Evolutionary conservation across 2,113 vertebrate genomes (phyloP), one percentile per base, ranked within the genome.

Genomic region (Trichomycterus rosablanca): DNA sequence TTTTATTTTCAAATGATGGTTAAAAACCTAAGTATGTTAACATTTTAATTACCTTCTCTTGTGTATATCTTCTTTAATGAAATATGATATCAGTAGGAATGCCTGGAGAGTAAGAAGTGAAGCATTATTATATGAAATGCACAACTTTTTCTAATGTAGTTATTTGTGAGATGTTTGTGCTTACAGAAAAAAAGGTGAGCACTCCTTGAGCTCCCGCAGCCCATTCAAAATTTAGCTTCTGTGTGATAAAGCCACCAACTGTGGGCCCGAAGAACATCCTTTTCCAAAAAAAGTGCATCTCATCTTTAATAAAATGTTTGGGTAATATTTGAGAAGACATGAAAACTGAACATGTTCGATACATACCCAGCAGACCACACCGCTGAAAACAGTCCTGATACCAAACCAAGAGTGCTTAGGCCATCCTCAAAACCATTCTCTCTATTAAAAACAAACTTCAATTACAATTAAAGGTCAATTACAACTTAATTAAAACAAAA

Each of bases 191-290:
- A 45, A 95, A 73, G 1, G 84, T 66, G 78, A 91, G 77, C 4
- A 74, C 81, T 67, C 91, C 93, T 73, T 97, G 92, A 9, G 90
- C 32, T 16, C 76, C 70, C 18, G 95, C 86, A 0, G 92, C 89
- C 91, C 91, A 97, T 61, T 94, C 84, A 68, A 98, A 98, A 69
- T 77, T 80, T 32, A 96, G 80, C 18, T 84, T 83, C 34, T 96
- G 91, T 60, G 90, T 87, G 28, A 96, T 73, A 66, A 92, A 82
- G 46, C 94, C 92, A 30, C 95, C 95, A 6, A 96, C 50, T 0
- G 75, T 78, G 0, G 94, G 94, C 23, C 95, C 95, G 59, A 88
- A 76, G 73, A 98, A 95, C 78, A 86, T 86, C 66, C 95, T 98
- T 59, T 5, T 24, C 42, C 19, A 63, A 11, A 51, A 39, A 1